Evolutionary conservation across 2,888 invertebrate genomes (phyloP).

Genomic region (Flexamia atlantica): DNA sequence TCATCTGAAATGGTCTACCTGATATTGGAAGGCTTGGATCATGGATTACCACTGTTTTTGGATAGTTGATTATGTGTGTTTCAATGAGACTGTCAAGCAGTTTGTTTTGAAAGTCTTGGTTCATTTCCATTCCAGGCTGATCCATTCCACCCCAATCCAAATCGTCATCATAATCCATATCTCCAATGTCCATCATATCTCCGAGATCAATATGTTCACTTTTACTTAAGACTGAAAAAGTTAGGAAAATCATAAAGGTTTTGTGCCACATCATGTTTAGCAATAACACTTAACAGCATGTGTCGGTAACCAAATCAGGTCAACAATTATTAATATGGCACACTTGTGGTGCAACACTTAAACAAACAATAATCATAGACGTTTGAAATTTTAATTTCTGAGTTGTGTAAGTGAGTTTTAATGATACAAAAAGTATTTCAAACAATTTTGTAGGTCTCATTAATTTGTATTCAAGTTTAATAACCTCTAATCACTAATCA

Average conservation of each 20-base stretch:
- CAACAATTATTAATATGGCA: constrained; percentile 15
- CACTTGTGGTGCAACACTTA: constrained; percentile 9
- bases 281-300: background rate
- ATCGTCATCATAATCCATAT: background rate
- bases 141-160: background rate
- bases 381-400: too few species aligned
- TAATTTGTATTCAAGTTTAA: too few species aligned
- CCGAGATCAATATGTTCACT: background rate
- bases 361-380: background rate
- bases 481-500: too few species aligned
- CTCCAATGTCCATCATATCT: background rate
- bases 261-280: constrained; percentile 7
- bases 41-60: background rate
- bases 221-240: background rate
- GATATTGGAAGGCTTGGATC: background rate
- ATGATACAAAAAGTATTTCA: too few species aligned
- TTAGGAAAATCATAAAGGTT: background rate
- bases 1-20: background rate
- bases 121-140: background rate
- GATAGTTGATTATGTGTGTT: background rate
- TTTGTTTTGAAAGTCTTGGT: background rate
- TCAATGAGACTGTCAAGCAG: background rate
- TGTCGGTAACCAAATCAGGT: background rate
- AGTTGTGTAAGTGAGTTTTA: too few species aligned
- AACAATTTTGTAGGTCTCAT: too few species aligned